Evolutionary conservation across 2,888 invertebrate species (phyloP), one percentile per base, ranked within the genome.

Genomic region (Encarsia formosa): DNA sequence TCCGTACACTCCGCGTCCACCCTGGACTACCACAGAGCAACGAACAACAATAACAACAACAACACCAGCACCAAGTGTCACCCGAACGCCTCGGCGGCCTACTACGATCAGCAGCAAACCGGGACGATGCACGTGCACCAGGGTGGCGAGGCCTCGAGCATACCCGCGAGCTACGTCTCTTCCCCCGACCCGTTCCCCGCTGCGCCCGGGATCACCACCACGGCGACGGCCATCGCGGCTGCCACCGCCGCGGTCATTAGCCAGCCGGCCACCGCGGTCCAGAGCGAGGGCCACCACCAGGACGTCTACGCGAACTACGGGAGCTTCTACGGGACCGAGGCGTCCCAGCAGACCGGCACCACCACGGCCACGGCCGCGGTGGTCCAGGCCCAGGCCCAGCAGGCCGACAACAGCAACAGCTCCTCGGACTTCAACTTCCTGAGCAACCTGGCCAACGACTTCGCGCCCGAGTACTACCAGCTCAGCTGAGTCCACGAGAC

Each of bases 371-470:
- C 8, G 15, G 18, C 3, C 20, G 48, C 48, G 19, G 71, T 72
- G 9, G 73, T 81, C 91, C 65, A 90, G 90, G 76, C 8, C 8
- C 35, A 8, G 24, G 49, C 49, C 15, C 72, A 73, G 11, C 73
- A 81, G 19, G 84, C 87, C 42, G 90, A 91, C 65, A 90, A 90
- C 75, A 90, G 89, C 64, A 91, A 91, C 73, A 90, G 89, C 71
- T 91, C 91, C n/a, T 91, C 92, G 24, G 93, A 93, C 75, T 93
- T 93, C 76, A 93, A 93, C 75, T 94, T 94, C 74, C 81, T 94
- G 58, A 91, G 91, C 76, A 93, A 90, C 73, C 79, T 93, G 68
- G 91, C 92, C 59, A 93, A 91, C 73, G 93, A 93, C 73, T 93
- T 92, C 73, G 90, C 89, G 18, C 92, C 92, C 8, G 93, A 94